Percentiles rank a stretch among this genome's conserved stretches.
phyloP scores from a whole-genome alignment of 2,113 vertebrate species.

The Glareola pratincola region DNA sequence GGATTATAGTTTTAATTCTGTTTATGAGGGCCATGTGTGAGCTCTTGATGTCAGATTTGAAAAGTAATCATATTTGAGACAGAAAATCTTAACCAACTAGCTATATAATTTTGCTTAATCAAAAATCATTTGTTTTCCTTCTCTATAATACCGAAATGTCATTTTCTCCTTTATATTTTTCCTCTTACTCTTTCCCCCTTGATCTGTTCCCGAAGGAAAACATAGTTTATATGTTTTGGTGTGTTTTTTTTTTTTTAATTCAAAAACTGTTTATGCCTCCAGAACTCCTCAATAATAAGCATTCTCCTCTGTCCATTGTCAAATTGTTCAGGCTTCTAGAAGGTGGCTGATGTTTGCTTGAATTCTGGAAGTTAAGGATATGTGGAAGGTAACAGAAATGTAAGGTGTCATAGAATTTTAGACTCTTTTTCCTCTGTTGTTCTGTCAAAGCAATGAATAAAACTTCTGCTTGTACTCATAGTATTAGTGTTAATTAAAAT shows the following conservation, averaged over 20 bases:
- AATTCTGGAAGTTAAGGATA: background rate
- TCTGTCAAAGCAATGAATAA: background rate
- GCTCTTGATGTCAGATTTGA: constrained; percentile 30
- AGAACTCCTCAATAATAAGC: background rate
- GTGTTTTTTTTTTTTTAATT: background rate
- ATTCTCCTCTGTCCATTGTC: background rate
- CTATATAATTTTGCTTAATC: background rate
- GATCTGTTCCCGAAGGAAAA: background rate
- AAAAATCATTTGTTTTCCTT: background rate
- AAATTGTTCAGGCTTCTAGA: background rate
- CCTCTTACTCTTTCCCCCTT: background rate
- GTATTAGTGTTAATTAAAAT: background rate
- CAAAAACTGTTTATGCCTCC: background rate
- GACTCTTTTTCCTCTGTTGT: background rate
- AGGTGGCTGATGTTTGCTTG: background rate
- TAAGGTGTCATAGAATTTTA: background rate
- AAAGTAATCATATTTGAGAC: constrained; percentile 23
- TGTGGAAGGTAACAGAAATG: background rate
- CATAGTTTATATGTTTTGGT: background rate
- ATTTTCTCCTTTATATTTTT: background rate
- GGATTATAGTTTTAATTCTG: constrained; percentile 47
- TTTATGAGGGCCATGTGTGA: constrained; percentile 33
- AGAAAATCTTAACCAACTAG: constrained; percentile 30
- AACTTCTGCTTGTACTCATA: background rate
- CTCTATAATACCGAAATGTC: background rate